Conservation (phyloP, 37 sponge, comb jelly and placozoan genomes). For the Eunapius fragilis region DNA sequence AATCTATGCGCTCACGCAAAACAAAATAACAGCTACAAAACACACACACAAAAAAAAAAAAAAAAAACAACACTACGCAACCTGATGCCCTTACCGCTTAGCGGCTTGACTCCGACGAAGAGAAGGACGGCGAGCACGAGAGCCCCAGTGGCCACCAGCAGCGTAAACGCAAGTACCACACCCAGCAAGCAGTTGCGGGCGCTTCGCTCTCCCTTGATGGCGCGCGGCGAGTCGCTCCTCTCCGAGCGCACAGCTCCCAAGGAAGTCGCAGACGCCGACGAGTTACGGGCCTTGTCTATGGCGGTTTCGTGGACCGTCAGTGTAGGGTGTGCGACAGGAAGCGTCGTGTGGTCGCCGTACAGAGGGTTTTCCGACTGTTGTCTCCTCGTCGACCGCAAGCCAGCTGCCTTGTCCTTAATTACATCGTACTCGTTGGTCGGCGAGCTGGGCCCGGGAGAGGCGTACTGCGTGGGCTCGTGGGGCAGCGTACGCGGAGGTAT, state of each 20-base stretch:
- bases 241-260: background rate
- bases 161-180: background rate
- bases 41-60: too few species aligned
- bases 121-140: background rate
- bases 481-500: too few species aligned
- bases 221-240: background rate
- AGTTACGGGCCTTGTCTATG: background rate
- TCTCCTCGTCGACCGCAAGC: background rate
- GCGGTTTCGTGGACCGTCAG: background rate
- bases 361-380: background rate
- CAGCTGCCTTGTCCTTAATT: background rate
- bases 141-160: background rate
- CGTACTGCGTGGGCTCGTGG: too few species aligned
- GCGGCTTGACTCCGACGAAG: background rate
- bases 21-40: too few species aligned
- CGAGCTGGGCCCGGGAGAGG: background rate
- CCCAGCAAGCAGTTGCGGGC: background rate
- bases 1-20: too few species aligned
- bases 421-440: background rate
- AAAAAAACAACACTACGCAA: too few species aligned
- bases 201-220: background rate
- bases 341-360: background rate
- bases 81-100: too few species aligned
- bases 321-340: background rate
- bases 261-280: background rate